Evolutionary conservation across 2,888 invertebrate species (phyloP).

Genomic region (Endotricha flammealis): DNA sequence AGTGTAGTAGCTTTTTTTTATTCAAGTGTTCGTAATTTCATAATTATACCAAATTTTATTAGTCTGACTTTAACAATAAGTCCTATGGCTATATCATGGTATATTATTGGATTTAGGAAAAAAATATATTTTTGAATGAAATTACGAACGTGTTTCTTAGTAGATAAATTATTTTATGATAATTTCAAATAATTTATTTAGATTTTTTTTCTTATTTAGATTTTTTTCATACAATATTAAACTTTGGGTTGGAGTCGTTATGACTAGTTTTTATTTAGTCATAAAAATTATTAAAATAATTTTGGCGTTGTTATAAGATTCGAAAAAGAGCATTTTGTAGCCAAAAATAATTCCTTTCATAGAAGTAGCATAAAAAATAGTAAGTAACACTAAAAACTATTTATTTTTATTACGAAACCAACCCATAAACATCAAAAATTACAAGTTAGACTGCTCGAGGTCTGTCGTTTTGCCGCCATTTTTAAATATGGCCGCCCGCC

Average conservation of each 20-base stretch:
- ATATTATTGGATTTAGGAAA: no score
- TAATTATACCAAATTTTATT: no score
- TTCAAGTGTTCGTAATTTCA: constrained; percentile 7
- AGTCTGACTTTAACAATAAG: no score
- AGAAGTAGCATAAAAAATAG: no score
- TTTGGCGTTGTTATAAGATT: background rate
- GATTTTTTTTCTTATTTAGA: constrained; percentile 4
- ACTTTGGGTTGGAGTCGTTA: constrained; percentile 9
- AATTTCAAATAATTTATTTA: background rate
- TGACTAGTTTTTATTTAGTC: background rate
- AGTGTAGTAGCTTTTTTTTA: constrained; percentile 6
- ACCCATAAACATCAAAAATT: constrained; percentile 3
- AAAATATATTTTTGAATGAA: background rate
- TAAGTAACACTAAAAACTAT: background rate
- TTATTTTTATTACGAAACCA: constrained; percentile 8
- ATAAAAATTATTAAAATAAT: background rate
- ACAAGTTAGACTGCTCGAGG: constrained; percentile 6
- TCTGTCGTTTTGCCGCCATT: constrained; percentile 1
- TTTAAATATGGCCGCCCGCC: constrained; percentile 8
- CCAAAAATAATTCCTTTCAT: no score
- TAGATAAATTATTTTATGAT: background rate
- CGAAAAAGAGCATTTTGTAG: background rate
- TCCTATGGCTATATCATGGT: no score
- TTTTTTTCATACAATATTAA: background rate
- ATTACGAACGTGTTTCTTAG: constrained; percentile 2